Evolutionary conservation across 2,113 vertebrate species (phyloP).

Genomic region (Typhlomys cinereus): DNA sequence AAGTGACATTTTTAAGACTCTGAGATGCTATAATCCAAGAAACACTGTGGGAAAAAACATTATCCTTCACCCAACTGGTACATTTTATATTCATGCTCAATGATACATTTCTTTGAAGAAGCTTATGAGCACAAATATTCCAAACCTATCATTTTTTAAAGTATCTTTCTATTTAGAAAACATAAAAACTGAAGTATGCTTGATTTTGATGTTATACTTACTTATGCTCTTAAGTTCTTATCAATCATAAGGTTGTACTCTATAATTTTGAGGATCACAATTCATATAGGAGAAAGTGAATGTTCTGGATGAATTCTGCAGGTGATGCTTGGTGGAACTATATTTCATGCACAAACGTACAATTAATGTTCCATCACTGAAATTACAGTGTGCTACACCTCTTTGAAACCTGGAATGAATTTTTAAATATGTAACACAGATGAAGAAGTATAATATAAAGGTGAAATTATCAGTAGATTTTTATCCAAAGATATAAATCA

Average conservation of each 20-base stretch:
- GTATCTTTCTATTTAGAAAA: background rate
- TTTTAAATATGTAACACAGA: conserved; percentile 58
- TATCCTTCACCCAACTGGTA: background rate
- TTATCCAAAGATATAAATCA: conserved; percentile 52
- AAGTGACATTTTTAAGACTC: background rate
- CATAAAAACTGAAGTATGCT: background rate
- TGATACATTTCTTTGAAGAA: background rate
- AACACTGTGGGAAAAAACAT: background rate
- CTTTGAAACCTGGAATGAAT: conserved; percentile 31
- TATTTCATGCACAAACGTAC: conserved; percentile 36
- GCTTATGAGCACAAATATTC: background rate
- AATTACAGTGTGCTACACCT: background rate
- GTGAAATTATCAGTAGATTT: conserved; percentile 37
- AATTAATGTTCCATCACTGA: conserved; percentile 35
- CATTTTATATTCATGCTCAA: background rate
- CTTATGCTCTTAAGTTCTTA: background rate
- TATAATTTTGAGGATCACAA: background rate
- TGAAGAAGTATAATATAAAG: conserved; percentile 26
- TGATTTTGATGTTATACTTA: background rate
- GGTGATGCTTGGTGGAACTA: background rate
- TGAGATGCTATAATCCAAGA: background rate
- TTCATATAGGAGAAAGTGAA: conserved; percentile 1
- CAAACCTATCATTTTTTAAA: background rate
- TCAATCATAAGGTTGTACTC: background rate
- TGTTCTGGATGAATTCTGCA: background rate